Conservation (phyloP, 2,888 invertebrate species). For the Orthonevra nobilis region DNA sequence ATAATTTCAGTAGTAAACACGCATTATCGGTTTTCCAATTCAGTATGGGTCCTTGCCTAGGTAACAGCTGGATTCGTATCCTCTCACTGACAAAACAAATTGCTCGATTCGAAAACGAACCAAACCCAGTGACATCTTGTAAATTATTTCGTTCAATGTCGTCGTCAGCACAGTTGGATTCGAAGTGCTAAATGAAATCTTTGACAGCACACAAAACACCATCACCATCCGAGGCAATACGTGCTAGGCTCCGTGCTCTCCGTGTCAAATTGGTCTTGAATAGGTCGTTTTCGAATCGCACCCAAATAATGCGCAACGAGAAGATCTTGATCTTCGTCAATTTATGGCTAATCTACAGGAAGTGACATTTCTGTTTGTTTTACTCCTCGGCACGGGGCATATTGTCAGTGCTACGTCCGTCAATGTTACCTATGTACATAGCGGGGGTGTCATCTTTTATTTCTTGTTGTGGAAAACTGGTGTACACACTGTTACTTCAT, state of each 20-base stretch:
- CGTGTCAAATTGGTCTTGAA: constrained; percentile 66
- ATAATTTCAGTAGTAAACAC: constrained; percentile 66
- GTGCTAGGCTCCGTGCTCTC: constrained; percentile 32
- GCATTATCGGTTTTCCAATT: constrained; percentile 62
- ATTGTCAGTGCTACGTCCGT: constrained; percentile 24
- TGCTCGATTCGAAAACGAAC: constrained; percentile 32
- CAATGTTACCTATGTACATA: constrained; percentile 36
- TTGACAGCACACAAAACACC: constrained; percentile 36
- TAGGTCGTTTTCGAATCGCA: constrained; percentile 58
- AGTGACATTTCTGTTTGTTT: constrained; percentile 60
- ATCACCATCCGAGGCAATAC: constrained; percentile 41
- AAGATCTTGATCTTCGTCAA: constrained; percentile 51
- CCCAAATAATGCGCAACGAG: constrained; percentile 66
- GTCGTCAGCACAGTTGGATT: constrained; percentile 57
- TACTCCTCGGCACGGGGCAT: constrained; percentile 63
- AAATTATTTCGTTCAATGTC: constrained; percentile 46
- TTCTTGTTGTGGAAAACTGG: constrained; percentile 1
- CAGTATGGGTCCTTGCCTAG: constrained; percentile 26
- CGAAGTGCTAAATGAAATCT: constrained; percentile 61
- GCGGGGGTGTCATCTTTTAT: constrained; percentile 28
- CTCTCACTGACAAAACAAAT: constrained; percentile 45
- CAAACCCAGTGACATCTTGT: constrained; percentile 55
- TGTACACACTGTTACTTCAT: no score
- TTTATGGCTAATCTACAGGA: constrained; percentile 65
- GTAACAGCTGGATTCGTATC: constrained; percentile 58